Evolutionary conservation across 2,113 vertebrate species (phyloP), one percentile per base, ranked within the genome.

Genomic region (Bufo gargarizans): DNA sequence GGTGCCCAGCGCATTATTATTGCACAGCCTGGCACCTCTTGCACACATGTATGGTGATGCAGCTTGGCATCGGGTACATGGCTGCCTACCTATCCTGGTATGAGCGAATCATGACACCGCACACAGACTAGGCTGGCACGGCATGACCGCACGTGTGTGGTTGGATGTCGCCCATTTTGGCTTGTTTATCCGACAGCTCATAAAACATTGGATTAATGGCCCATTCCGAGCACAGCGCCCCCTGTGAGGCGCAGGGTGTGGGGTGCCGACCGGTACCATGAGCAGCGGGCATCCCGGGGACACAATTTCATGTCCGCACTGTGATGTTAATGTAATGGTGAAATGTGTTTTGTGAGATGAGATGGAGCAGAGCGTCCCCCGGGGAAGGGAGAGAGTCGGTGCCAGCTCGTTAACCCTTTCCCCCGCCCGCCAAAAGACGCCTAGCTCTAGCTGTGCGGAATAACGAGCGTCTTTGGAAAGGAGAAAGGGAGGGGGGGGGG

Each of bases 301-400:
- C 79, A 43, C 86, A 63, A 88, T 77, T 83, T 88, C 77, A 84
- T 84, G 87, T 82, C 58, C 80, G 77, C 80, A 77, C 71, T 61
- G 77, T 67, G 80, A 65, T 72, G 47, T 88, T 84, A 82, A 88
- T 88, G 80, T 83, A 76, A 88, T 63, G 47, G 86, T 77, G 80
- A 88, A 88, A 88, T 88, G 86, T 88, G 69, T 88, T 88, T 82
- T 82, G 65, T 45, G 56, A 76, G 80, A 88, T 88, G 86, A 88
- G 80, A 88, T 83, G 86, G 67, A 88, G 86, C 87, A 83, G 58
- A 47, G 67, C 86, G 17, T 76, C 83, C 67, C 67, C 76, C 50
- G 50, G 33, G 33, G 50, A 59, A 67, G 59, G 86, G 86, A 65
- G 45, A 65, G 5, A 59, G 59, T 74, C 78, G 49, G 43, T 76